phyloP scores from a whole-genome alignment of 2,797 vertebrate genomes.

The Labroides dimidiatus region DNA sequence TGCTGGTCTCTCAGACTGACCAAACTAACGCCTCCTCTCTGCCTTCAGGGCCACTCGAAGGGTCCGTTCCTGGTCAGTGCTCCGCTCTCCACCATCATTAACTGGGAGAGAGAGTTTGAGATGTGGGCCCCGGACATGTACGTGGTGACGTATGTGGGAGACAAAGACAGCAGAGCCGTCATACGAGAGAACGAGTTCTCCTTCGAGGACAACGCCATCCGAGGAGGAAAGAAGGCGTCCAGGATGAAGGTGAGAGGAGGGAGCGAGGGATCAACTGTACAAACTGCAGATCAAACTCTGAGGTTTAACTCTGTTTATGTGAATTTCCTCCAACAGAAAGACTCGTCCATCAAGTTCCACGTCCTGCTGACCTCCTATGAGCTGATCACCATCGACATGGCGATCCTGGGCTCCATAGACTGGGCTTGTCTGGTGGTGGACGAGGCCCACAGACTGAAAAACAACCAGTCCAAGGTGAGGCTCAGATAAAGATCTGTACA shows the following conservation, averaged over 20 bases:
- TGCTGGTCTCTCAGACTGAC: too few relatives aligned
- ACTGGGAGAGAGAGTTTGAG: conserved; percentile 98
- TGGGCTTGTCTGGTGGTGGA: conserved; percentile 98
- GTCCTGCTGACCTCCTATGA: conserved; percentile 97
- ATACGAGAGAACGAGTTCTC: conserved; percentile 98
- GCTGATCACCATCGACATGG: conserved; percentile 97
- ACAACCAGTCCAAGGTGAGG: conserved; percentile 96
- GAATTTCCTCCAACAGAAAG: conserved; percentile 87
- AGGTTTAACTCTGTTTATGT: neutral
- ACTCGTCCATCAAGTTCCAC: conserved; percentile 95
- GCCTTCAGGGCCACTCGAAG: conserved; percentile 93
- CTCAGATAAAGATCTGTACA: too few relatives aligned
- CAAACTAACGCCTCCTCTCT: neutral
- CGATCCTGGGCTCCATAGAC: conserved; percentile 95
- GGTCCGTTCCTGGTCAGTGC: conserved; percentile 97
- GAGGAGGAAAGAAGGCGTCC: conserved; percentile 96
- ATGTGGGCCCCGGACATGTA: conserved; percentile 99
- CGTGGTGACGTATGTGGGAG: conserved; percentile 95
- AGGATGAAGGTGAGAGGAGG: conserved; percentile 90
- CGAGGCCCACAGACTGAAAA: conserved; percentile 97
- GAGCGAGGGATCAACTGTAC: neutral
- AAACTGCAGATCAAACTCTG: neutral
- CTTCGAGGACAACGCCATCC: conserved; percentile 98
- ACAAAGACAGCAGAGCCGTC: conserved; percentile 97
- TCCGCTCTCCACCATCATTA: conserved; percentile 97